Base-by-base conservation (phyloP, 2,113 vertebrate genomes). In the Nyctibius bracteatus region DNA sequence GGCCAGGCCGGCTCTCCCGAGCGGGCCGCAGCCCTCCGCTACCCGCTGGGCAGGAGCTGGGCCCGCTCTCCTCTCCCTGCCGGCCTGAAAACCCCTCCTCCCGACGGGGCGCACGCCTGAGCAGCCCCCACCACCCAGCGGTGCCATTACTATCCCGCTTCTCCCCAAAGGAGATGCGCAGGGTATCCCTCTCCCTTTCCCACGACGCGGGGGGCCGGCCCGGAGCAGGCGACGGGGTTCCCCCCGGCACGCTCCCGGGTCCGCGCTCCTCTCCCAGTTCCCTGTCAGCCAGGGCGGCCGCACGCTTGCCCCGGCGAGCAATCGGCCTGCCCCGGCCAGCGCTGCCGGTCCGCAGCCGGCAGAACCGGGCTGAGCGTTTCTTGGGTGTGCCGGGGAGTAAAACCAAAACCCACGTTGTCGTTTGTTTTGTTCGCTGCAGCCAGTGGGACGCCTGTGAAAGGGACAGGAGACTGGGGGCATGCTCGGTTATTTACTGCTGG, bases 401-500 rank as follows among this genome's bases (percentile, higher is more conserved):
- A 37, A 55, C 6, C 39, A 31, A 51, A 75, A 55, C 31, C 44
- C 46, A 39, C 27, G 7, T 23, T 5, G 23, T 12, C 12, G 7
- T 8, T n/a, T 24, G 74, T 35, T 73, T 65, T 73, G 25, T 44
- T 62, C 9, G 54, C 54, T 47, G 30, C 6, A 14, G 54, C 5
- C 25, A n/a, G 18, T 13, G 66, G 62, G 57, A 54, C 51, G 31
- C 37, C 23, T n/a, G 47, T 1, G 52, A 41, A 41, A 35, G 44
- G 52, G 5, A 15, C 0, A 5, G 28, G 23, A 19, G 13, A 4
- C 8, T 3, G 18, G 7, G 21, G 57, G 9, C 41, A 33, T 12
- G 30, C 51, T 88, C 28, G 4, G 35, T 86, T 86, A 22, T 68
- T 77, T 62, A 43, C 58, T 59, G 1, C 19, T 12, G 68, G 51